Conservation (phyloP, 2,113 vertebrate genomes). For the Ciconia maguari region DNA sequence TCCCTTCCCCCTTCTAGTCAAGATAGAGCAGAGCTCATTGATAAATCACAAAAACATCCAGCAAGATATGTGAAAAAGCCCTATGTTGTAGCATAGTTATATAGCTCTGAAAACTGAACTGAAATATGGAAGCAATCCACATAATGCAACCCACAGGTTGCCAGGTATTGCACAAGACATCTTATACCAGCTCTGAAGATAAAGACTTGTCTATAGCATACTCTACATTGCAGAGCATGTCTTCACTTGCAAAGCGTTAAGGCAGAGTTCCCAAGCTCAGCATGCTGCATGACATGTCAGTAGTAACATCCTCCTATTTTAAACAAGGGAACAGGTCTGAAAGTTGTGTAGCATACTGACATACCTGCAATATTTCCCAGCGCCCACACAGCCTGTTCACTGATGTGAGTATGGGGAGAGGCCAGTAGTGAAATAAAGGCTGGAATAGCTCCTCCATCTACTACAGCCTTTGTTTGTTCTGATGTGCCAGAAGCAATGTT, state of each 20-base stretch:
- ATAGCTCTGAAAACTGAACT: background rate
- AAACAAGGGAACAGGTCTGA: background rate
- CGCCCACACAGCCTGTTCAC: constrained; percentile 93
- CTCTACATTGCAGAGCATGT: background rate
- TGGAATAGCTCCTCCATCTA: constrained; percentile 87
- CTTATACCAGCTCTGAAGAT: background rate
- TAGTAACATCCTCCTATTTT: background rate
- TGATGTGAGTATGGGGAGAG: constrained; percentile 87
- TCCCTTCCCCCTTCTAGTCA: background rate
- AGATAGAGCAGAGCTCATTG: background rate
- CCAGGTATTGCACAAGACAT: background rate
- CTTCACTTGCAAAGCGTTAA: background rate
- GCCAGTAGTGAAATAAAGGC: constrained; percentile 85
- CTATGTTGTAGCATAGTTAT: background rate
- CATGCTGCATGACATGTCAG: background rate
- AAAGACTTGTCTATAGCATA: background rate
- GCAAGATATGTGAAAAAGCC: background rate
- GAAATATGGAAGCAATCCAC: background rate
- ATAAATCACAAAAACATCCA: background rate
- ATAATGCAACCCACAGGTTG: background rate
- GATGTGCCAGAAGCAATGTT: constrained; percentile 93
- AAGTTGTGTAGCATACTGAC: background rate
- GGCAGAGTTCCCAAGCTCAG: background rate
- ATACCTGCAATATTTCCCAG: constrained; percentile 93
- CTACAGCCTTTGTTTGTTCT: constrained; percentile 87